Conservation (phyloP, 2,113 vertebrate genomes). For the Pteropus alecto region DNA sequence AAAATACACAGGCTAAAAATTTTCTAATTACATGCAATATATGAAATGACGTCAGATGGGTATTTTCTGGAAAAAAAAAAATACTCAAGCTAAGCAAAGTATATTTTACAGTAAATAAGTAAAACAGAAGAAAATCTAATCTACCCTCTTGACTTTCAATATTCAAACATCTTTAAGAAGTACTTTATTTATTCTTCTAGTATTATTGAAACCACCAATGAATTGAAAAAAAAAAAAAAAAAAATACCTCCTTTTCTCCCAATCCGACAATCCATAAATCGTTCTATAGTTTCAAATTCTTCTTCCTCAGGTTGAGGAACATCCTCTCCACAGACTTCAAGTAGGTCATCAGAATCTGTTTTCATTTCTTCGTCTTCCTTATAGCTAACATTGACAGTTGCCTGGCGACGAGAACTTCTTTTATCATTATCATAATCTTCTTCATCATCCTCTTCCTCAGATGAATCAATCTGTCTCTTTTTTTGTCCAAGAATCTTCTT, state of each 20-base stretch:
- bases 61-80: not conserved
- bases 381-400: constrained; percentile 97
- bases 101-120: not conserved
- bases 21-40: not conserved
- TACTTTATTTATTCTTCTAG: not conserved
- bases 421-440: constrained; percentile 90
- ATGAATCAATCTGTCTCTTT: constrained; percentile 90
- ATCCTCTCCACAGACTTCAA: constrained; percentile 96
- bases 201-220: not conserved
- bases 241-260: constrained; percentile 94
- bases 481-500: constrained; percentile 90
- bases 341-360: constrained; percentile 96
- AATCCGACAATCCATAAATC: constrained; percentile 94
- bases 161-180: not conserved
- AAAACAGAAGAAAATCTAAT: not conserved
- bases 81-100: not conserved
- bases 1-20: not conserved
- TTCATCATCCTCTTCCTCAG: constrained; percentile 84
- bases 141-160: not conserved
- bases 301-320: constrained; percentile 96
- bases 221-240: not conserved
- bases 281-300: constrained; percentile 98
- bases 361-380: constrained; percentile 98
- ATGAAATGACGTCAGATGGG: not conserved
- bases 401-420: constrained; percentile 93